Evolutionary conservation across 2,797 vertebrate species (phyloP), one percentile per base, ranked within the genome.

Genomic region (Micrastur ruficollis): DNA sequence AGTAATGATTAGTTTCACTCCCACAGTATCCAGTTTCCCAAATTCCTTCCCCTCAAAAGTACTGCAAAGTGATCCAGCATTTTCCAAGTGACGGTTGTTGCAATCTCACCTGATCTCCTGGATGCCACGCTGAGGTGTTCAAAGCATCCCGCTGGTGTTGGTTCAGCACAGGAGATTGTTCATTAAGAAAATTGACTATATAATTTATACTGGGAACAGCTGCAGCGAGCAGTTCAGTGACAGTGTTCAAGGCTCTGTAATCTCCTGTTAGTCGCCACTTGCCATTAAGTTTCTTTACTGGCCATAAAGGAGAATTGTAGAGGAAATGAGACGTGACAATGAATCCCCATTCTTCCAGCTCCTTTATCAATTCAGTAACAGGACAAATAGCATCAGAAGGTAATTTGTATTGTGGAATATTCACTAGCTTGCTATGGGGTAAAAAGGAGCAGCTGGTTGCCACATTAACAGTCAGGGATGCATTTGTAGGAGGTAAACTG

Each of bases 331-430:
- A 86, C 0, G 4, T 88, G 90, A 92, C 82, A 59, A 40, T 59
- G 86, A 83, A 81, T 88, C 70, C 44, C n/a, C 46, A 20, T 62
- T 95, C 85, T 70, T 94, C 47, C 19, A 85, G 42, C 59, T 86
- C 61, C 62, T 94, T 94, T 94, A 89, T 89, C 90, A 91, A 86
- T 84, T 89, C 84, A 75, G 66, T 94, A 96, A 90, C 32, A 47
- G 72, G 88, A 90, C 9, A 9, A 94, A 90, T 74, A 86, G 66
- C 91, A 86, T 53, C 68, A 92, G 71, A 93, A 94, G 22, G 23
- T 89, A 75, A 84, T 86, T 63, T 81, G 44, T 74, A 71, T 63
- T 89, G 68, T 78, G 81, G 89, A 90, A 96, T 79, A 92, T 84
- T 89, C 86, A 92, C 70, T 84, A 75, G 34, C 38, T 90, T 74